phyloP scores from a whole-genome alignment of 2,888 invertebrate species.

The Dolichomitus sp. region DNA sequence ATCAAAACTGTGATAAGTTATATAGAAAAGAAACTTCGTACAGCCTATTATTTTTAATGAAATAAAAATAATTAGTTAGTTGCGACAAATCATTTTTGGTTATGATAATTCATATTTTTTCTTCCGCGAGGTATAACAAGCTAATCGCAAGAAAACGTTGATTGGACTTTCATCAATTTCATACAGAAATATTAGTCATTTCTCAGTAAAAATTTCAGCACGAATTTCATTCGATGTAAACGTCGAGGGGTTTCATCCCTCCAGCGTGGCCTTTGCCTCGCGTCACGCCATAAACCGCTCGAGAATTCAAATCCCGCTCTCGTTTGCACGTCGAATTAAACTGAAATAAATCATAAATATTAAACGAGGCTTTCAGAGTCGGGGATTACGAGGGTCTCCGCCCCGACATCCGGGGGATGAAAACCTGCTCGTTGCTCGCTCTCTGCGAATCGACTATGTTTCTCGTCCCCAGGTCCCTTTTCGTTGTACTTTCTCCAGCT shows the following conservation, averaged over 20 bases:
- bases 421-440: constrained; percentile 38
- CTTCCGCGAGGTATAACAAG: not conserved
- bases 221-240: constrained; percentile 45
- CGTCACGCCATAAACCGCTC: constrained; percentile 41
- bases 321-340: constrained; percentile 85
- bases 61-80: no score
- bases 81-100: not conserved
- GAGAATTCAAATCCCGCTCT: constrained; percentile 77
- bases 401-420: constrained; percentile 38
- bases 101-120: not conserved
- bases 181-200: not conserved
- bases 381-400: constrained; percentile 82
- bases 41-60: no score
- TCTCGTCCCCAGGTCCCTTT: constrained; percentile 27
- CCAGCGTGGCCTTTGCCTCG: not conserved
- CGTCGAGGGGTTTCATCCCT: constrained; percentile 35
- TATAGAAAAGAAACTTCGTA: no score
- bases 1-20: no score
- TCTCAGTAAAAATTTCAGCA: not conserved
- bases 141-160: not conserved
- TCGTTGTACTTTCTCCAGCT: constrained; percentile 11
- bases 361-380: constrained; percentile 85
- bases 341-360: constrained; percentile 86
- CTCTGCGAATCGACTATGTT: constrained; percentile 7
- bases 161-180: not conserved